Evolutionary conservation across 1,140 invertebrate genomes (phyloP), one percentile per base, ranked within the genome.

Genomic region (Polypedilum pembai): DNA sequence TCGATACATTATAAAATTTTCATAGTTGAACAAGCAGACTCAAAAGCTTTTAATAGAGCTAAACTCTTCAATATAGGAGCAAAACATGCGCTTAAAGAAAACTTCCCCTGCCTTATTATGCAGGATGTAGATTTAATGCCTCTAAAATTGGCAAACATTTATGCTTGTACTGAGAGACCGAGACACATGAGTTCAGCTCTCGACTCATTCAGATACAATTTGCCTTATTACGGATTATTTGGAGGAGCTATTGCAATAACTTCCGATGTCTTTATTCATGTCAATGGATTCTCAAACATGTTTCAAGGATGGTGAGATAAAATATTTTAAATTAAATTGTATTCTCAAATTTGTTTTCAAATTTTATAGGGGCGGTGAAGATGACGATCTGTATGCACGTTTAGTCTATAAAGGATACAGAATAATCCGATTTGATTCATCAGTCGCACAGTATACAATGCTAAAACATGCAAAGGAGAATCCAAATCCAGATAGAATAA

Each of bases 71-170:
- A 99, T 81, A 90, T 96, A 76, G 97, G 95, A 1, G 95, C 94
- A 76, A 81, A 86, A 4, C 89, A 94, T 78, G 92, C 94, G 0
- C 86, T 88, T 41, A 87, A 86, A 75, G 82, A 85, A 72, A 87
- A 89, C 73, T 94, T 89, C 82, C 89, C 93, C 24, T 99, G 97
- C 80, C 89, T 97, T 73, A 90, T 98, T 73, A 92, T 99, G 78
- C 96, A 98, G 83, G 96, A 99, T 81, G 92, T 98, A 65, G 96
- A 99, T 84, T 83, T 98, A 18, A 86, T 98, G 75, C 96, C 96
- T 10, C 86, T 97, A 77, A 93, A 93, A 83, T 87, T 88, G 74
- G 88, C 90, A 3, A 98, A 98, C 83, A 87, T 97, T 73, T 99
- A 98, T 84, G 92, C 91, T 15, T 99, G 97, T 81, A 90, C 93